Evolutionary conservation across 2,797 vertebrate species (phyloP), one percentile per base, ranked within the genome.

Genomic region (Malurus splendens): DNA sequence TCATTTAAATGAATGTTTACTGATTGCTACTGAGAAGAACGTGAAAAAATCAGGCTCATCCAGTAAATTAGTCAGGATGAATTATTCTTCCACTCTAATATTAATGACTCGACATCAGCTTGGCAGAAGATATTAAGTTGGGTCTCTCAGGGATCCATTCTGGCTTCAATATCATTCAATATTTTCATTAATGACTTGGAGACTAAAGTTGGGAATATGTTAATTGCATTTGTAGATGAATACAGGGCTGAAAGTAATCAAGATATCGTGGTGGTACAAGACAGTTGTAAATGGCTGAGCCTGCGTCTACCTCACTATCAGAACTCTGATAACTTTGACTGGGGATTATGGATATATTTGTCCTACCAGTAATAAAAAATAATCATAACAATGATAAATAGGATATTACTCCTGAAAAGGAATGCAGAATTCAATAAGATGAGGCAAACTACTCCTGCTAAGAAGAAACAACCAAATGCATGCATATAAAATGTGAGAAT

Each of bases 121-220:
- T 96, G 90, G 93, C 90, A 92, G 82, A 87, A 87, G 41, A 80
- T 84, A 91, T 56, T 92, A 94, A 93, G 59, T 30, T 76, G 42
- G n/a, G 91, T 93, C 74, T 91, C 93, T 84, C 33, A 62, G 75
- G 87, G 60, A 85, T 81, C 65, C 80, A 51, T 86, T 87, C 74
- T 93, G 80, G 81, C 74, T 88, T 93, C 81, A 56, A 8, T 81
- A 90, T 86, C 48, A 91, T 91, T 93, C 93, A 94, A 90, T 95
- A 92, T 94, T 95, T 96, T 94, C 89, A 90, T 82, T 94, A 94
- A 94, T 94, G 76, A 82, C 66, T 94, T 78, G 77, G 60, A 93
- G 66, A 55, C 44, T 88, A 76, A 91, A 89, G 52, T 86, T 93
- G 38, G 47, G 50, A 95, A 86, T 90, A 93, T 73, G 67, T 54